Conservation (phyloP, 2,888 invertebrate genomes). For the Parthenolecanium corni region DNA sequence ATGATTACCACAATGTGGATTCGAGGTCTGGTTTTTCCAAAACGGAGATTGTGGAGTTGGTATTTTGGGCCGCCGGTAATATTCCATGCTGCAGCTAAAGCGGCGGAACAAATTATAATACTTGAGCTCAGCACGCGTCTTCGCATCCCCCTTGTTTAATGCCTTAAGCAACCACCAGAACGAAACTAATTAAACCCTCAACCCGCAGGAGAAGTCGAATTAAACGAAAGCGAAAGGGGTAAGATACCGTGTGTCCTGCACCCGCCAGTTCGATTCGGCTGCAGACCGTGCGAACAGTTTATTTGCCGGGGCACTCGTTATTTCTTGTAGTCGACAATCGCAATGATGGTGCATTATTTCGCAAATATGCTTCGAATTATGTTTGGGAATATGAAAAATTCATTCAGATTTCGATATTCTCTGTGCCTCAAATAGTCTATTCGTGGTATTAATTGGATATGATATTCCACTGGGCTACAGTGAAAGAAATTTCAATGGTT, state of each 20-base stretch:
- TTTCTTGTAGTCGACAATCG: too few relatives aligned
- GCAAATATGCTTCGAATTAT: too few relatives aligned
- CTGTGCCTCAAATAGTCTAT: too few relatives aligned
- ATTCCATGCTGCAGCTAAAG: conserved; percentile 7
- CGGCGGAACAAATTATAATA: conserved; percentile 20
- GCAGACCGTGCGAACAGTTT: too few relatives aligned
- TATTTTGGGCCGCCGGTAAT: conserved; percentile 5
- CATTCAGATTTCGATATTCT: too few relatives aligned
- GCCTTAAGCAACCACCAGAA: conserved; percentile 23
- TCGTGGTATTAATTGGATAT: too few relatives aligned
- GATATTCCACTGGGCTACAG: too few relatives aligned
- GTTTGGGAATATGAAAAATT: too few relatives aligned
- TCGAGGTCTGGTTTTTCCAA: not conserved
- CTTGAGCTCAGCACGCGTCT: conserved; percentile 22
- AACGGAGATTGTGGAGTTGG: conserved; percentile 9
- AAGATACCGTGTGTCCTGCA: not conserved
- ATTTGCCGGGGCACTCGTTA: too few relatives aligned
- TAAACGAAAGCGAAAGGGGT: conserved; percentile 15
- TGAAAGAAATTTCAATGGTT: too few relatives aligned
- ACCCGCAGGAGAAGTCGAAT: conserved; percentile 14
- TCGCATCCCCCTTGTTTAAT: conserved; percentile 16
- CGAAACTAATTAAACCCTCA: conserved; percentile 20
- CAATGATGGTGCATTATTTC: too few relatives aligned
- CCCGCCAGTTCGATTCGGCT: too few relatives aligned
- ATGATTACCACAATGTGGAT: conserved; percentile 5